Evolutionary conservation across 2,113 vertebrate species (phyloP), one percentile per base, ranked within the genome.

Genomic region (Aramus guarauna): DNA sequence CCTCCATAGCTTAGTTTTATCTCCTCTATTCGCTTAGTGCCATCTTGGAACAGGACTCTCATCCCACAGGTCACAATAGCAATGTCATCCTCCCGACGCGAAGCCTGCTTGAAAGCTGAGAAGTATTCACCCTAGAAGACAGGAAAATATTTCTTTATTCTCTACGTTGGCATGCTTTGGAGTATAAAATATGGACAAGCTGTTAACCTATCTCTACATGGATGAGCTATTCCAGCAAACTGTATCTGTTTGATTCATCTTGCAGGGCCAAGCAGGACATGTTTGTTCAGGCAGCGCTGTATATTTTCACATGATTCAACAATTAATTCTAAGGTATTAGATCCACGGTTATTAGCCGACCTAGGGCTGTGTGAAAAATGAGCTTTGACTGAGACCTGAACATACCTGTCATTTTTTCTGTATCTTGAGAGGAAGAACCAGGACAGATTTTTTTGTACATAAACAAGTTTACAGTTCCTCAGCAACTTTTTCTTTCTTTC

Each of bases 41-140:
- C 98, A 0, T 98, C 97, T 14, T 97, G 67, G 93, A 99, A 99
- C 5, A 97, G 90, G 50, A 99, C 98, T 69, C 98, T 99, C 99
- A 99, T 99, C 14, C 99, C 99, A 2, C 98, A 98, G 11, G 99
- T 99, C 68, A 99, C 99, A 32, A 99, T 99, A 74, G 99, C 99
- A 89, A 99, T 99, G 97, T 99, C 99, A 58, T 99, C 99, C 93
- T 99, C 99, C 22, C 99, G 98, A 11, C 99, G 98, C 23, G 98
- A 98, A 16, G 99, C 99, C 92, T 99, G 99, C 95, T 99, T 99
- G 96, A 99, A 99, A 47, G 99, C 99, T 48, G 99, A 99, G 86
- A 99, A 98, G 62, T 99, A 99, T 97, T 99, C 99, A 63, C 96
- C 97, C 99, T 99, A 59, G 13, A 77, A 92, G 36, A 96, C 59